A percentile compares a stretch with the other conserved stretches of the same genome.
phyloP scores from a whole-genome alignment of 2,113 vertebrate species.

The Propithecus coquereli region DNA sequence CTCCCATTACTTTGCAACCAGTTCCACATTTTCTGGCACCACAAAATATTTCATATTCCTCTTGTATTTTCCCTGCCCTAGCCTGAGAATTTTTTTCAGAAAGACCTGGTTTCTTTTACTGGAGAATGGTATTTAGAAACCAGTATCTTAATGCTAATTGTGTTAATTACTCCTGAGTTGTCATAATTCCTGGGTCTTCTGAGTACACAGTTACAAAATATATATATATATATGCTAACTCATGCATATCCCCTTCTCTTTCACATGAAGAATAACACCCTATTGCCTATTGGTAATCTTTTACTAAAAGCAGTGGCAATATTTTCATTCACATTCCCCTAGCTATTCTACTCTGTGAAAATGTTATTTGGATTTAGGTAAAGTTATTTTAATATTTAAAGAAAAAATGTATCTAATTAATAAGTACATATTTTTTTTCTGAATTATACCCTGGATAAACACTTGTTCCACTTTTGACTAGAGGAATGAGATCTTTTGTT shows the following conservation, averaged over 20 bases:
- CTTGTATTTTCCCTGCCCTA: background rate
- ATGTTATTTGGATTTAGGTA: background rate
- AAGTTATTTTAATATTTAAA: background rate
- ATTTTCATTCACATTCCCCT: background rate
- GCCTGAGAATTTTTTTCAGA: background rate
- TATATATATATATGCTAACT: fast-evolving
- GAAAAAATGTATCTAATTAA: background rate
- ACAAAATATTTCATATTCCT: background rate
- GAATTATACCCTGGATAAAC: background rate
- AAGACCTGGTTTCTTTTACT: background rate
- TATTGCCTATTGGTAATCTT: background rate
- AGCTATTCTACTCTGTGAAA: background rate
- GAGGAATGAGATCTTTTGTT: background rate
- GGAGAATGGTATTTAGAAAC: background rate
- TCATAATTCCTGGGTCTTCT: background rate
- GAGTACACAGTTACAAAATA: background rate
- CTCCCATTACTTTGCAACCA: background rate
- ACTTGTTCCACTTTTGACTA: background rate
- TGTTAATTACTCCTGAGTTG: background rate
- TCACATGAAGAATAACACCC: background rate
- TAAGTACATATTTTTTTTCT: background rate
- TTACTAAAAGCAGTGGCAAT: background rate
- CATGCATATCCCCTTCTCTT: background rate
- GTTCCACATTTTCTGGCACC: background rate
- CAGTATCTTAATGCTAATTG: background rate